These are phyloP conservation scores for Lasioglossum baleicum DNA, from an alignment of 1,140 invertebrate genomes.

Conservation along the genomic window DNA sequence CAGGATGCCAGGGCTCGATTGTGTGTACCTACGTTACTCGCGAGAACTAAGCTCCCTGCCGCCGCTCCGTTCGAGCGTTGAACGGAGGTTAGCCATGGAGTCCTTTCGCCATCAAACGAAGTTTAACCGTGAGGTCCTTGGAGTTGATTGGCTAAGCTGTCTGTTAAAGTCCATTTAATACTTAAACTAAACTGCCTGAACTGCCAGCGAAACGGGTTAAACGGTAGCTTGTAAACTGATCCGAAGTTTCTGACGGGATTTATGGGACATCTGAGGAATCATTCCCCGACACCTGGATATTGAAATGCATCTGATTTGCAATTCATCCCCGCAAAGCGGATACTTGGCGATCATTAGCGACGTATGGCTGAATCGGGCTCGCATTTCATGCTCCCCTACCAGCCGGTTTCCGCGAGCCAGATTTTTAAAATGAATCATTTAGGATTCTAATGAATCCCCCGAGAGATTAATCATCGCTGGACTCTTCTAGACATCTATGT, in stretches of 20 bases:
- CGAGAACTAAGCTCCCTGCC: constrained; percentile 20
- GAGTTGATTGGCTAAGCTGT: constrained; percentile 21
- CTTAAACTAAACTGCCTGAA: neutral
- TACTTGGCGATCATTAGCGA: neutral
- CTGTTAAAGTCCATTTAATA: constrained; percentile 34
- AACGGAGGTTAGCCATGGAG: constrained; percentile 22
- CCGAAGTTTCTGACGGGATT: neutral
- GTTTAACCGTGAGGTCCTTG: constrained; percentile 15
- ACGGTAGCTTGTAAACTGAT: constrained; percentile 20
- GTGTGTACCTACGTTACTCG: constrained; percentile 24
- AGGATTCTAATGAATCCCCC: too few species aligned
- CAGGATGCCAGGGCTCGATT: neutral
- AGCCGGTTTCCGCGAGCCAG: too few species aligned
- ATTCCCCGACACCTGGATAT: neutral
- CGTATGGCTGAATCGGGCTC: too few species aligned
- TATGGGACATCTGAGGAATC: neutral
- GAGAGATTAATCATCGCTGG: too few species aligned
- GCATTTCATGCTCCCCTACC: too few species aligned
- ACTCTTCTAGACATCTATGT: too few species aligned
- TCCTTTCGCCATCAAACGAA: constrained; percentile 22
- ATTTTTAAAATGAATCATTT: too few species aligned
- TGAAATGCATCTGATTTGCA: neutral
- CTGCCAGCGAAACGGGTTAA: neutral
- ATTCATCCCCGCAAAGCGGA: neutral
- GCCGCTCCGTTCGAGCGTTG: constrained; percentile 23